Conservation (phyloP, 1,140 invertebrate genomes). For the Euschistus heros region DNA sequence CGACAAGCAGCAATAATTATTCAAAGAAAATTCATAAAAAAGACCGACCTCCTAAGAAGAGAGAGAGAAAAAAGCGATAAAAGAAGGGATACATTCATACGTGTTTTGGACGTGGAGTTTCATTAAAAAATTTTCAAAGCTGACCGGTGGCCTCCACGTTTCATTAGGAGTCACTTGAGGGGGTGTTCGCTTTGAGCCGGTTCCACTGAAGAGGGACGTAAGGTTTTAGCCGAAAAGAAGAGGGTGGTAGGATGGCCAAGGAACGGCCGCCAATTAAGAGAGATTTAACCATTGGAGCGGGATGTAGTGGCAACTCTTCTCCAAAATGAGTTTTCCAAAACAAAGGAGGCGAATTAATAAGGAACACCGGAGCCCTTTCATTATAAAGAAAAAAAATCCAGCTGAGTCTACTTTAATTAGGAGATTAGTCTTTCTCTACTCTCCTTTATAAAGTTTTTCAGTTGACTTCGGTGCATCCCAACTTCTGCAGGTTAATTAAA, state of each 20-base stretch:
- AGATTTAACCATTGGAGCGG: constrained; percentile 13
- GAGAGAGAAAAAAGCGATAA: no score
- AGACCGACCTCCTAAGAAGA: no score
- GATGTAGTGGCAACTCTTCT: constrained; percentile 11
- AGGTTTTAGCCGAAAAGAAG: background rate
- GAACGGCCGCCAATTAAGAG: constrained; percentile 11
- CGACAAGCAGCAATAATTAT: no score
- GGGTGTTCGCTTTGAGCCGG: constrained; percentile 5
- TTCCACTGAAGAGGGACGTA: background rate
- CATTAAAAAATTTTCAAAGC: no score
- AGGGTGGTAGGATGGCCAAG: constrained; percentile 3
- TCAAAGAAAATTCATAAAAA: no score
- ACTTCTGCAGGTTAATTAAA: constrained; percentile 16
- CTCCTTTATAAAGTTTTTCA: constrained; percentile 14
- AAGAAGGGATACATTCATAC: no score
- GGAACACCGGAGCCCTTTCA: constrained; percentile 12
- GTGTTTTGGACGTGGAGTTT: no score
- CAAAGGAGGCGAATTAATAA: constrained; percentile 15
- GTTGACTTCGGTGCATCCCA: constrained; percentile 6
- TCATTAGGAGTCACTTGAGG: constrained; percentile 13
- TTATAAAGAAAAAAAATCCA: constrained; percentile 8
- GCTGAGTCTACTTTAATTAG: constrained; percentile 12
- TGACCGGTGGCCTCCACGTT: constrained; percentile 1
- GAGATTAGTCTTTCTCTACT: constrained; percentile 9
- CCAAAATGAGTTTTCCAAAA: constrained; percentile 14